Conservation (phyloP, 64 coral and sea anemone species). For the Cladopsammia gracilis region DNA sequence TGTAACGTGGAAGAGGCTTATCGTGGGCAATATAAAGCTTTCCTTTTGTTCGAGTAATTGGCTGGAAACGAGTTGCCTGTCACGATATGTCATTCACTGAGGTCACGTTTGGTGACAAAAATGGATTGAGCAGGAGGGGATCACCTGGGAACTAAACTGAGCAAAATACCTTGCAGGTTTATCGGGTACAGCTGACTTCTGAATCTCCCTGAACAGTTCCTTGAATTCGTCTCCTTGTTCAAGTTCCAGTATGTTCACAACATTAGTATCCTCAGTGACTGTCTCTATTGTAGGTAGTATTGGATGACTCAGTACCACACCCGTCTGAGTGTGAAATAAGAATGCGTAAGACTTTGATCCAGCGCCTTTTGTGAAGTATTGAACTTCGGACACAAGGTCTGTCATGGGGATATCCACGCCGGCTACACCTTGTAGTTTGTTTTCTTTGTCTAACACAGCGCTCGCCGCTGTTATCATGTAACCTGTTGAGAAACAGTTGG, state of each 20-base stretch:
- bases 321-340: constrained; percentile 8
- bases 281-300: constrained; percentile 46
- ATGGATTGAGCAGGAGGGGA: too few species aligned
- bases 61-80: too few species aligned
- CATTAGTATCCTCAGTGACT: constrained; percentile 20
- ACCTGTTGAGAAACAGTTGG: constrained; percentile 16
- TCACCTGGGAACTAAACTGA: too few species aligned
- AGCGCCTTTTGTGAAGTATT: constrained; percentile 39
- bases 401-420: constrained; percentile 53
- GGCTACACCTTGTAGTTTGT: constrained; percentile 39
- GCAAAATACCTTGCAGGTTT: neutral
- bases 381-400: constrained; percentile 59
- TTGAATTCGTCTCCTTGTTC: constrained; percentile 53
- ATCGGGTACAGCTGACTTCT: neutral
- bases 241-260: constrained; percentile 44
- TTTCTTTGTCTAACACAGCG: constrained; percentile 6
- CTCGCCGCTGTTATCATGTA: constrained; percentile 54
- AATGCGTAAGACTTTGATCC: constrained; percentile 54
- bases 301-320: constrained; percentile 36
- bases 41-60: too few species aligned
- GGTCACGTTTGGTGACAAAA: too few species aligned
- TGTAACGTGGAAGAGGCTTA: too few species aligned
- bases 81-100: too few species aligned
- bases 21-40: too few species aligned
- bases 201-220: neutral